Evolutionary conservation across 2,888 invertebrate genomes (phyloP), one percentile per base, ranked within the genome.

Genomic region (Andrena bucephala): DNA sequence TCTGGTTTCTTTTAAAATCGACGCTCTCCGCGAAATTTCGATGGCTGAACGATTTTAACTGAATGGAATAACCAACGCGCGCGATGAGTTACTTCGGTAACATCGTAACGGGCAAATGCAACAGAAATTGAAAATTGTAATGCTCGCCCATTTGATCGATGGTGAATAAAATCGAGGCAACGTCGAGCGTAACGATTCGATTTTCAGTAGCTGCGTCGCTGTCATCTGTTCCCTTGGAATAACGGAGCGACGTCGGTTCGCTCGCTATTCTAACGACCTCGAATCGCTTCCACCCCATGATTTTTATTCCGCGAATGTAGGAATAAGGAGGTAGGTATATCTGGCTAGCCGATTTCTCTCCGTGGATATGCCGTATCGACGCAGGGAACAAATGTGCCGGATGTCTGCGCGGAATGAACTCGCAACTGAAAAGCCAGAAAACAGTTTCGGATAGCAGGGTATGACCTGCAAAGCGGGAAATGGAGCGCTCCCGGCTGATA

Each of bases 141-240:
- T 50, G 78, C 27, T 69, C 77, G 20, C 31, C 65, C 48, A 3
- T 57, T 27, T 2, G 57, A 10, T 27, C 24, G 16, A 8, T 42
- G 42, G 4, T 0, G 65, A 27, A 36, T 69, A 77, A 65, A 77
- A 63, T 79, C 68, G 60, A 27, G 8, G 50, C 76, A 13, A 62
- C 52, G 67, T 6, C 27, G 29, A 10, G 31, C 27, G 48, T 63
- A 63, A 57, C 78, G 69, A 70, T 70, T 77, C 78, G 69, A 79
- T 79, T 79, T 79, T 79, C 79, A 77, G 77, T 79, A 70, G 79
- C 54, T 27, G 65, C 77, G 69, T 59, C 7, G 78, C 36, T 77
- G 79, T 79, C 79, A 69, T 79, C 79, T 79, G 79, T 77, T 63
- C 79, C 65, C 36, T 50, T 13, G 59, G 69, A 65, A 59, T 63